Conservation (phyloP, 2,888 invertebrate genomes). For the Oxycera nigricornis region DNA sequence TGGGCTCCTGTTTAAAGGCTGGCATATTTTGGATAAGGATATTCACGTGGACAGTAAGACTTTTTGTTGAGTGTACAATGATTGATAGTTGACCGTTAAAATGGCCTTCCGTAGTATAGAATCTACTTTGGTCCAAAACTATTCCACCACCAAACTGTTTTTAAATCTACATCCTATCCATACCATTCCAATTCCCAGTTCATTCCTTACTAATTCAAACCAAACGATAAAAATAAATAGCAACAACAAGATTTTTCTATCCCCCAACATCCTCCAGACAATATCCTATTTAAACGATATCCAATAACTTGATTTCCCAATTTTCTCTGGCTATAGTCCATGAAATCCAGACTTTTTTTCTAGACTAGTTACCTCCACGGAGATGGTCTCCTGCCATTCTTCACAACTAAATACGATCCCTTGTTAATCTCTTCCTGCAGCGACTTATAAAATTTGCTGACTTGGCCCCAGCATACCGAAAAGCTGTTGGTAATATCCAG, state of each 20-base stretch:
- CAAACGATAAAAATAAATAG: not conserved
- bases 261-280: not conserved
- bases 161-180: too few species aligned
- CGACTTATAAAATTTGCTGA: slow-evolving; percentile 40
- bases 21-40: not conserved
- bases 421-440: slow-evolving; percentile 39
- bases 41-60: not conserved
- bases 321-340: slow-evolving; percentile 17
- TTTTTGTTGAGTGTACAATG: not conserved
- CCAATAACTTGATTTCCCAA: slow-evolving; percentile 38
- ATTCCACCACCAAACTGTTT: too few species aligned
- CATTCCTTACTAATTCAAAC: too few species aligned
- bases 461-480: slow-evolving; percentile 20
- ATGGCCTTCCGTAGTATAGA: too few species aligned
- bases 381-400: slow-evolving; percentile 19
- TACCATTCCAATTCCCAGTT: too few species aligned
- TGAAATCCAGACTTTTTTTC: slow-evolving; percentile 25
- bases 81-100: too few species aligned
- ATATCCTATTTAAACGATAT: slow-evolving; percentile 40
- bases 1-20: not conserved
- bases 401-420: slow-evolving; percentile 36
- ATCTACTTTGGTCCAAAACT: too few species aligned
- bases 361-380: not conserved
- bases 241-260: not conserved
- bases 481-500: slow-evolving; percentile 35